These are phyloP conservation scores for Odontomyia ornata DNA, from an alignment of 2,888 invertebrate species.

Conservation along the genomic window DNA sequence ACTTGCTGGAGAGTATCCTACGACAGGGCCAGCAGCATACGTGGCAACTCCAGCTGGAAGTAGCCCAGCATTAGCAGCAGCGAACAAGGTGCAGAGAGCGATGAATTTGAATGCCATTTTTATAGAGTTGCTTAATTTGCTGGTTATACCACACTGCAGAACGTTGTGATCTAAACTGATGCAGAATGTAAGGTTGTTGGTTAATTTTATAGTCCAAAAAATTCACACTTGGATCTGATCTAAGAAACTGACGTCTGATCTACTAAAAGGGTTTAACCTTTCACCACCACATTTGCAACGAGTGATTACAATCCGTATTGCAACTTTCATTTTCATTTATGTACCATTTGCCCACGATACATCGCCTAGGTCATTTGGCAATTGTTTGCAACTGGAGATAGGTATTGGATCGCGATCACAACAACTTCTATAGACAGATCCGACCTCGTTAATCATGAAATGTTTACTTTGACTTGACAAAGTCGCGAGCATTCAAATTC, in stretches of 20 bases:
- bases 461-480: conserved; percentile 20
- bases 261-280: conserved; percentile 31
- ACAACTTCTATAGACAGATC: background rate
- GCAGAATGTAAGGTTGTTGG: conserved; percentile 6
- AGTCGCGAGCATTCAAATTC: background rate
- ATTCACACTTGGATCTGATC: background rate
- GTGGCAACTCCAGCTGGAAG: conserved; percentile 61
- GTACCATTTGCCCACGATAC: no score
- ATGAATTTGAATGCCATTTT: conserved; percentile 65
- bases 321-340: no score
- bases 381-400: no score
- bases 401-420: background rate
- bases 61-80: conserved; percentile 71
- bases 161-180: conserved; percentile 49
- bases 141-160: conserved; percentile 45
- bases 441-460: conserved; percentile 25
- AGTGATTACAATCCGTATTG: no score
- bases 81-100: conserved; percentile 70
- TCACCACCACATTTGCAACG: background rate
- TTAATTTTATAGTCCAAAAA: conserved; percentile 44
- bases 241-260: background rate
- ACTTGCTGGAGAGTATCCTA: conserved; percentile 51
- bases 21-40: conserved; percentile 52
- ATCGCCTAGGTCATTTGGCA: no score
- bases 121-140: conserved; percentile 15